Evolutionary conservation across 2,113 vertebrate genomes (phyloP).

Genomic region (Lates calcarifer): DNA sequence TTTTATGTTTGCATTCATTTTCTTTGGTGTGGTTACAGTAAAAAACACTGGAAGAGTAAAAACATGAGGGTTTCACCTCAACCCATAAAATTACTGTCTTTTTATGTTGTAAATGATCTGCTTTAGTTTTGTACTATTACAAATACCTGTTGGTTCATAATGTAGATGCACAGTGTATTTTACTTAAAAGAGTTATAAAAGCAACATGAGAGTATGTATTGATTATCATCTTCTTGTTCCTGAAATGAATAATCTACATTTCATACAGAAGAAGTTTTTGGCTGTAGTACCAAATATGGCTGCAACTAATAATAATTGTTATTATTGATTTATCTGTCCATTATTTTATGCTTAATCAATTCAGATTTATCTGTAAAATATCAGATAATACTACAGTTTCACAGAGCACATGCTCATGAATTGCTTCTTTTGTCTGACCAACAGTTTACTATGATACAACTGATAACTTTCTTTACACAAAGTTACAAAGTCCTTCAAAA

Average conservation of each 20-base stretch:
- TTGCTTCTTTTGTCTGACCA: background rate
- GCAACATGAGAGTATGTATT: background rate
- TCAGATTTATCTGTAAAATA: background rate
- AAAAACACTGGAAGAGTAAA: conserved; percentile 19
- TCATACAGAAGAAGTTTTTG: background rate
- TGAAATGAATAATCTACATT: background rate
- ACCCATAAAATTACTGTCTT: background rate
- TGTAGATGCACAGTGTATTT: background rate
- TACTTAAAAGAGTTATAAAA: background rate
- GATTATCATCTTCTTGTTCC: background rate
- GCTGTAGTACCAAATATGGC: background rate
- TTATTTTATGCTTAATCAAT: background rate
- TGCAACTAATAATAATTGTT: background rate
- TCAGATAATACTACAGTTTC: background rate
- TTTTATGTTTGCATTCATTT: conserved; percentile 45
- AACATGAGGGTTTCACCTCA: conserved; percentile 10
- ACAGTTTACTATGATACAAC: background rate
- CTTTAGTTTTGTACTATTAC: conserved; percentile 1
- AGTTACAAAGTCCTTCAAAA: background rate
- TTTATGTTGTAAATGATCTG: background rate
- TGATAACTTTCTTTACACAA: background rate
- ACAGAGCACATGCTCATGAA: background rate
- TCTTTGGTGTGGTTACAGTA: conserved; percentile 38
- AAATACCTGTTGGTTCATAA: background rate
- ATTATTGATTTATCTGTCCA: background rate